Percentiles rank a stretch among this genome's conserved stretches.
phyloP scores from a whole-genome alignment of 2,797 vertebrate species.

The Otus scops region DNA sequence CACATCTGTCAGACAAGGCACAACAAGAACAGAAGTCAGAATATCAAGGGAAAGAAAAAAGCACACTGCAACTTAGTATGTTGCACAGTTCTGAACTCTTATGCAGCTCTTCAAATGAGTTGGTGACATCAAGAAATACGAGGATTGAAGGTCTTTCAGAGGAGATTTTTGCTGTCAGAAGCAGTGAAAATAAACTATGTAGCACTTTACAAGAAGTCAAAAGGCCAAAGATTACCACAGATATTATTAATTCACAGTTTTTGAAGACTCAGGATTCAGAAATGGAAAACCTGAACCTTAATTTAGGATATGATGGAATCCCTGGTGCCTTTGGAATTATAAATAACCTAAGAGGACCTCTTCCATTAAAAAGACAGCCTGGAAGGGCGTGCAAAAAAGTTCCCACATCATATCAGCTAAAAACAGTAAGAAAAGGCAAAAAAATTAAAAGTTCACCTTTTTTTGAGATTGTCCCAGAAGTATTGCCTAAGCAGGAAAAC shows the following conservation, averaged over 20 bases:
- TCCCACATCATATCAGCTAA: neutral
- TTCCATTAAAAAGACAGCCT: conserved; percentile 68
- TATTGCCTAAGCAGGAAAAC: conserved; percentile 17
- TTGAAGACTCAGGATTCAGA: conserved; percentile 41
- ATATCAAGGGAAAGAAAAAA: neutral
- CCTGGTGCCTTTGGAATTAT: conserved; percentile 58
- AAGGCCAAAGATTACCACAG: conserved; percentile 54
- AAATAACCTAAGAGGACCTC: neutral
- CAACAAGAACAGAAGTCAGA: neutral
- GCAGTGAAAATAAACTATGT: neutral
- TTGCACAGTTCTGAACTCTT: neutral
- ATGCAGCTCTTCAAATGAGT: neutral
- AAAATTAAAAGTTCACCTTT: neutral
- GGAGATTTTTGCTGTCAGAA: neutral
- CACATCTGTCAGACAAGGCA: neutral
- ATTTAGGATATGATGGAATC: neutral
- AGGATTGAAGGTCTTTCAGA: neutral
- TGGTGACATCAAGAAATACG: neutral
- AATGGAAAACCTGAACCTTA: conserved; percentile 13
- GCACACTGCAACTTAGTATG: neutral
- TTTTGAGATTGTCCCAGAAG: conserved; percentile 1
- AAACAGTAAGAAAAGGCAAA: neutral
- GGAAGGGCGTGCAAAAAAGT: conserved; percentile 60
- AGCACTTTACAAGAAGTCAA: conserved; percentile 35
- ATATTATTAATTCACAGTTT: neutral